Conservation (phyloP, 2,888 invertebrate species). For the Patella caerulea region DNA sequence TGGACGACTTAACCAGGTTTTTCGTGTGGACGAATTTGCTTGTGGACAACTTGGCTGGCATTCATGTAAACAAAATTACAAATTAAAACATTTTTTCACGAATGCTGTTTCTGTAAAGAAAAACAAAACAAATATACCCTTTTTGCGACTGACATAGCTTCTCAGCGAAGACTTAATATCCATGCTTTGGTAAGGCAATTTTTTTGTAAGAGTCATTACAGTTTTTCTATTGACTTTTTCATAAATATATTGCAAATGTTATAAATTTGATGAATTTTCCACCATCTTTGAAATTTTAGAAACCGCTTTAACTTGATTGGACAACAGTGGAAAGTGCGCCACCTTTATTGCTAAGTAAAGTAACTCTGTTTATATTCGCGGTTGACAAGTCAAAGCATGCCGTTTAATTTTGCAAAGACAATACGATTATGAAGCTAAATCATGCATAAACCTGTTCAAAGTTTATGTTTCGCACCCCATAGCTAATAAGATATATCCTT, state of each 20-base stretch:
- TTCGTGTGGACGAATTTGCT: too few relatives aligned
- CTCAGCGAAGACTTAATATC: slow-evolving; percentile 5
- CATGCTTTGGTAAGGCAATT: slow-evolving; percentile 21
- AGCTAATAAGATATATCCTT: too few relatives aligned
- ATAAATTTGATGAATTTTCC: slow-evolving; percentile 32
- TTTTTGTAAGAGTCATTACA: slow-evolving; percentile 10
- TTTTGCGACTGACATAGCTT: not conserved
- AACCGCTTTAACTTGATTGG: slow-evolving; percentile 56
- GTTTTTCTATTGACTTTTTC: not conserved
- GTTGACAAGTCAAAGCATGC: too few relatives aligned
- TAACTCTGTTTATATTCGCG: too few relatives aligned
- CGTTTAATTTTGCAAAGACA: too few relatives aligned
- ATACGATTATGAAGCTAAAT: too few relatives aligned
- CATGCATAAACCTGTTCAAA: too few relatives aligned
- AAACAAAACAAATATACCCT: slow-evolving; percentile 3
- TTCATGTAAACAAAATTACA: too few relatives aligned
- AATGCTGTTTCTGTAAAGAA: not conserved
- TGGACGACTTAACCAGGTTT: too few relatives aligned
- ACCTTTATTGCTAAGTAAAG: too few relatives aligned
- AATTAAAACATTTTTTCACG: not conserved
- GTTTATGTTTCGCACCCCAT: too few relatives aligned
- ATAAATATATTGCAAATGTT: not conserved
- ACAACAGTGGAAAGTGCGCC: not conserved
- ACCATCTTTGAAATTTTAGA: slow-evolving; percentile 56
- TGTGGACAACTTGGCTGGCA: too few relatives aligned